These are phyloP conservation scores for Acarapis woodi DNA, from an alignment of 1,140 invertebrate genomes.

Conservation along the genomic window DNA sequence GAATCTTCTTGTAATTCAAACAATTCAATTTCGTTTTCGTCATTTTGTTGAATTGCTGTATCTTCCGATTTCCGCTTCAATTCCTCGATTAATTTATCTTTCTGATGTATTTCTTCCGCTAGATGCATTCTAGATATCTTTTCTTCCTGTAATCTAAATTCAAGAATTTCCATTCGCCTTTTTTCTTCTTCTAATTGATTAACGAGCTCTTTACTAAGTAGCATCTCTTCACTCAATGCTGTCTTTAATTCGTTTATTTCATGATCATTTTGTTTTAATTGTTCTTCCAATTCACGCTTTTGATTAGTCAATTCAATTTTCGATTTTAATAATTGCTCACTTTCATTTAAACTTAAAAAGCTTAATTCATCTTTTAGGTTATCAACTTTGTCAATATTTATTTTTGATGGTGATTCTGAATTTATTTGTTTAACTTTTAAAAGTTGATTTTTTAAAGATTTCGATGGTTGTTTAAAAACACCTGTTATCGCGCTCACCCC, in stretches of 20 bases:
- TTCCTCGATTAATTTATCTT: slow-evolving; percentile 10
- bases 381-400: slow-evolving; percentile 36
- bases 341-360: slow-evolving; percentile 54
- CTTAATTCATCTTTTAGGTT: slow-evolving; percentile 78
- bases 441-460: too few species aligned
- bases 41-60: slow-evolving; percentile 5
- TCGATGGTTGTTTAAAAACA: too few species aligned
- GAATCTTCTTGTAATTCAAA: slow-evolving; percentile 9
- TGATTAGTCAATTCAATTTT: slow-evolving; percentile 35
- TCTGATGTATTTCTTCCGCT: slow-evolving; percentile 24
- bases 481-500: too few species aligned
- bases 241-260: slow-evolving; percentile 18
- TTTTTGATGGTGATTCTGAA: slow-evolving; percentile 8
- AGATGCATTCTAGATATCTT: slow-evolving; percentile 41
- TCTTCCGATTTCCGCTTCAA: background rate
- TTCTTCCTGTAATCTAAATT: slow-evolving; percentile 71
- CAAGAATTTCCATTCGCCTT: slow-evolving; percentile 61
- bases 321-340: slow-evolving; percentile 58
- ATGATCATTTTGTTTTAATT: slow-evolving; percentile 23
- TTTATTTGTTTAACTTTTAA: slow-evolving; percentile 35
- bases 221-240: slow-evolving; percentile 24
- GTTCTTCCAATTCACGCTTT: slow-evolving; percentile 27
- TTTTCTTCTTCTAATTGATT: slow-evolving; percentile 49
- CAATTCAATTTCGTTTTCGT: slow-evolving; percentile 5
- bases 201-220: slow-evolving; percentile 31